Percentiles rank a stretch among this genome's conserved stretches.
phyloP scores from a whole-genome alignment of 2,797 vertebrate genomes.

The Propithecus deckenii region DNA sequence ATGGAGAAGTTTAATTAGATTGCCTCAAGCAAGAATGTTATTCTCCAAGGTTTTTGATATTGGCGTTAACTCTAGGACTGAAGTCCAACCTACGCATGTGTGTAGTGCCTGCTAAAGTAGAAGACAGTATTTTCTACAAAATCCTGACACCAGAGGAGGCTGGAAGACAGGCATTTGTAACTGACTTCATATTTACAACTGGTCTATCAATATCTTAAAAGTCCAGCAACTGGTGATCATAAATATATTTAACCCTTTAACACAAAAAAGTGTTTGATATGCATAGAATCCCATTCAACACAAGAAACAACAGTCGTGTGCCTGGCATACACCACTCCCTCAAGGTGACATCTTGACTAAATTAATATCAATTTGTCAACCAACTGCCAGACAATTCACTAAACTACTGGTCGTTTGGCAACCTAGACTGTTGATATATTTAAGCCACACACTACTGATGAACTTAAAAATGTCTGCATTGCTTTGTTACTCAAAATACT shows the following conservation, averaged over 20 bases:
- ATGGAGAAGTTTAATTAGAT: conserved; percentile 80
- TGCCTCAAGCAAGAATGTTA: conserved; percentile 67
- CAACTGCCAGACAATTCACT: background rate
- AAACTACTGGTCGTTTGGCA: background rate
- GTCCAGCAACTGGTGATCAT: background rate
- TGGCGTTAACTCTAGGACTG: background rate
- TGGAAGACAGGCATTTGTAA: background rate
- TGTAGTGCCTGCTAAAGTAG: background rate
- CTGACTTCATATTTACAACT: background rate
- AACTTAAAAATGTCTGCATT: background rate
- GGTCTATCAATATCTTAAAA: background rate
- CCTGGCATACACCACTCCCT: background rate
- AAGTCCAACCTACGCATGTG: background rate
- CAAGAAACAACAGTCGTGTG: background rate
- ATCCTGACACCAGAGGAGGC: background rate
- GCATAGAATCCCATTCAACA: background rate
- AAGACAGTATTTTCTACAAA: background rate
- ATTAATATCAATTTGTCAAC: background rate
- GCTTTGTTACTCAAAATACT: background rate
- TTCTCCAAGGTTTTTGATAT: conserved; percentile 3
- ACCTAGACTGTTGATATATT: background rate
- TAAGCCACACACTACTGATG: background rate
- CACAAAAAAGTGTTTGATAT: background rate
- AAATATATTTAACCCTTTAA: background rate
- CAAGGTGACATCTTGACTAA: background rate